Percentiles rank a stretch among this genome's conserved stretches.
Conservation (phyloP, 2,797 vertebrate genomes). For the Helicolenus hilgendorfi region DNA sequence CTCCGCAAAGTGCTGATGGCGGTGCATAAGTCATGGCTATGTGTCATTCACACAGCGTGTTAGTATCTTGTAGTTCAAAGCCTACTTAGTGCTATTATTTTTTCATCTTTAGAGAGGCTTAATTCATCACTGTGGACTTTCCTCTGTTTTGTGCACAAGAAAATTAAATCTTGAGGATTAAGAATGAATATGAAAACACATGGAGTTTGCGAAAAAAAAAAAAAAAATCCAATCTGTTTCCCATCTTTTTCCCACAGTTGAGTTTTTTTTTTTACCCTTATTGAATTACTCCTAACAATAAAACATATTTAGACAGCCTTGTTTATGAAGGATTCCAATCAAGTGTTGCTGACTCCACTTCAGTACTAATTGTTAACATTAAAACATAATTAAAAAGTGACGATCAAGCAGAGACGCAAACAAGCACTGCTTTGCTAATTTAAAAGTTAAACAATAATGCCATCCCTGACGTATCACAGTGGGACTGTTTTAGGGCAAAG, state of each 20-base stretch:
- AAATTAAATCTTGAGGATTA: not conserved
- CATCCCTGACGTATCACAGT: conserved; percentile 64
- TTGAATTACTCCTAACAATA: conserved; percentile 47
- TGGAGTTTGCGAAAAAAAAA: not conserved
- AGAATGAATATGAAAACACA: not conserved
- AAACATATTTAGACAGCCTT: conserved; percentile 43
- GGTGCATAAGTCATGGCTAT: conserved; percentile 62
- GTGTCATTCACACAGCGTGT: conserved; percentile 65
- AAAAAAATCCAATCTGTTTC: not conserved
- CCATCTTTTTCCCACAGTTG: not conserved
- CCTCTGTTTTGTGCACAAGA: not conserved
- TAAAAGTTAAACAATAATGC: conserved; percentile 70
- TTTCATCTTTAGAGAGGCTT: conserved; percentile 55
- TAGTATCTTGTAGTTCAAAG: conserved; percentile 71
- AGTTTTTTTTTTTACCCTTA: not conserved
- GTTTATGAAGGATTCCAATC: conserved; percentile 75
- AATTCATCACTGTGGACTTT: conserved; percentile 33
- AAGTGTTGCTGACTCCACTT: conserved; percentile 89
- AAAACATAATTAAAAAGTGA: conserved; percentile 92
- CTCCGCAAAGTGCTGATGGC: conserved; percentile 76
- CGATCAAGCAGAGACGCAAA: conserved; percentile 84
- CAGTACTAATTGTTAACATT: conserved; percentile 91
- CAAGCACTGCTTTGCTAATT: conserved; percentile 73
- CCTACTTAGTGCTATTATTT: conserved; percentile 69
- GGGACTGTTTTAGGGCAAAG: conserved; percentile 68